Conservation (phyloP, 2,113 vertebrate genomes). For the Australoheros scitulus region DNA sequence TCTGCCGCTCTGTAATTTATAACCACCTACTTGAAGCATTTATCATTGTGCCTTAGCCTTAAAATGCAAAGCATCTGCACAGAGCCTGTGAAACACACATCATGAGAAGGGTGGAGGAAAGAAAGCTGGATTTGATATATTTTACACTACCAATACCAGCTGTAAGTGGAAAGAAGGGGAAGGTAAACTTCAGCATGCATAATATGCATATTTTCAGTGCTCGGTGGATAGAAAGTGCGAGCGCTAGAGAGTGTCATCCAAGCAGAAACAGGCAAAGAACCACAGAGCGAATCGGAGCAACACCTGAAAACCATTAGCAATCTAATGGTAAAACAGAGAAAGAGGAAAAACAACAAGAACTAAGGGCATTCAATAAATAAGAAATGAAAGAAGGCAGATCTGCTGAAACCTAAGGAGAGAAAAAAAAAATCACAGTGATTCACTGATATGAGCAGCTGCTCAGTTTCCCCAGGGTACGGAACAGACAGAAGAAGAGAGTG, state of each 20-base stretch:
- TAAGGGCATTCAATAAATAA: constrained; percentile 66
- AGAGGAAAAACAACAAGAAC: constrained; percentile 51
- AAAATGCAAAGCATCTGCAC: constrained; percentile 49
- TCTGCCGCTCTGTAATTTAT: constrained; percentile 62
- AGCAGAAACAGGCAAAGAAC: constrained; percentile 15
- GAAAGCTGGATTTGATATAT: neutral
- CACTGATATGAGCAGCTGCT: constrained; percentile 63
- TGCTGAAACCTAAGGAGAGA: constrained; percentile 38
- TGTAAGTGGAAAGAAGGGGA: neutral
- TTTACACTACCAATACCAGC: neutral
- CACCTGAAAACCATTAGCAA: constrained; percentile 73
- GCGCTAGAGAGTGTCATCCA: neutral
- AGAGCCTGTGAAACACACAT: constrained; percentile 32
- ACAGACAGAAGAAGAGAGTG: constrained; percentile 36
- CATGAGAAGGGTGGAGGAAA: neutral
- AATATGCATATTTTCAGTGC: constrained; percentile 3
- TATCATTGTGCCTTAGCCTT: constrained; percentile 42
- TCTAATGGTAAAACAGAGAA: constrained; percentile 66
- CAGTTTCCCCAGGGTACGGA: constrained; percentile 57
- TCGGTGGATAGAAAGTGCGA: neutral
- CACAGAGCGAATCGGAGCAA: constrained; percentile 38
- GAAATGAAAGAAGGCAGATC: constrained; percentile 69
- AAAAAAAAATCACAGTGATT: constrained; percentile 64
- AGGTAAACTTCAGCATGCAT: constrained; percentile 2
- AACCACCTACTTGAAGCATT: constrained; percentile 45